Evolutionary conservation across 2,888 invertebrate species (phyloP), one percentile per base, ranked within the genome.

Genomic region (Drosophila borealis): DNA sequence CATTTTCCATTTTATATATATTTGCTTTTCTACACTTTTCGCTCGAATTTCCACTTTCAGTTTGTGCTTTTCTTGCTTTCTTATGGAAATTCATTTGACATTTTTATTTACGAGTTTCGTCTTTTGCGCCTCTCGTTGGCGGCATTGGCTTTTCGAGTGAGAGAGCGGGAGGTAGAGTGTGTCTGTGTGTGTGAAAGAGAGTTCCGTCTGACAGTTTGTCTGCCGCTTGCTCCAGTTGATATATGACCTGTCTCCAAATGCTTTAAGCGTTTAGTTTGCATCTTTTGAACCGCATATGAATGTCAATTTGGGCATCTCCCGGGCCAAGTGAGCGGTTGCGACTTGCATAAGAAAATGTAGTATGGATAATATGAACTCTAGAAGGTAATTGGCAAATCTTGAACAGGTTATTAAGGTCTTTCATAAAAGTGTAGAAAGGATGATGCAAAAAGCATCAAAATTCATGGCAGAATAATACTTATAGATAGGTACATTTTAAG

Each of bases 31-130:
- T 44, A 45, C 45, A 13, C 19, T 51, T 57, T 54, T 50, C 37
- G 56, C 55, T 39, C 41, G 69, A 74, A 55, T 69, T 76, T 78
- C 69, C 69, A 76, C 75, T 75, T 75, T 75, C 74, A 57, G 75
- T 83, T 83, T 68, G 54, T 33, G 62, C 21, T 63, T 68, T 71
- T 68, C 61, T 39, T 78, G 65, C 76, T 87, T 84, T 77, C 71
- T 60, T 88, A 80, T 70, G 85, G 74, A 87, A 81, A 88, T 88
- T 69, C 65, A 71, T 85, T 68, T 73, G 82, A 74, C 88, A 80
- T 71, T 86, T 86, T 88, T 88, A 76, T 88, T 82, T 85, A 88
- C 79, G 71, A 80, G 64, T 61, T 69, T 76, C 60, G 67, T 68
- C 62, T 59, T 67, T 81, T 70, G 70, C 68, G 61, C 51, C 55